These are phyloP conservation scores for Balaeniceps rex DNA, from an alignment of 2,113 vertebrate species.

Conservation along the genomic window DNA sequence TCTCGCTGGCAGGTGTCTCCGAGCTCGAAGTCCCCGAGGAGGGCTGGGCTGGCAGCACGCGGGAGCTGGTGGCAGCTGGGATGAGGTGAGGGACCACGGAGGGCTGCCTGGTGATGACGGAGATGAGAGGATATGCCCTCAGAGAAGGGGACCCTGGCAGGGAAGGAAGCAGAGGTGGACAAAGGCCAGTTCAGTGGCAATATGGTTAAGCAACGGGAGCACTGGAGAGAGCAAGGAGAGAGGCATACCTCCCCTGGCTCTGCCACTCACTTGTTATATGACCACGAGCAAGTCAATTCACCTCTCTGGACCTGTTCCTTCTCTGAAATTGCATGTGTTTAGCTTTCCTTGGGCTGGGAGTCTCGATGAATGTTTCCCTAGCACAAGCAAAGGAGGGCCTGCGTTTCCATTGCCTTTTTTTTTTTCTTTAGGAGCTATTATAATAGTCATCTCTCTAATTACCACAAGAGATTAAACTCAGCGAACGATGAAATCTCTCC, in stretches of 20 bases:
- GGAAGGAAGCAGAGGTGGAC: neutral
- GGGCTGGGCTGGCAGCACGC: conserved; percentile 58
- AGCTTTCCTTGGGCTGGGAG: neutral
- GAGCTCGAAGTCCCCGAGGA: conserved; percentile 42
- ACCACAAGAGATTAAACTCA: neutral
- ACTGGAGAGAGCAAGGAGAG: neutral
- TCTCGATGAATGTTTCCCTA: neutral
- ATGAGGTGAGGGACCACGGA: conserved; percentile 76
- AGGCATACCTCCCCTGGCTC: neutral
- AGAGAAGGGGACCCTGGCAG: conserved; percentile 84
- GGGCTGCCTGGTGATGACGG: conserved; percentile 90
- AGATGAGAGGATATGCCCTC: conserved; percentile 88
- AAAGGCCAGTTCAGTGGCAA: neutral
- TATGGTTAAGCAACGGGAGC: neutral
- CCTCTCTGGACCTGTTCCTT: neutral
- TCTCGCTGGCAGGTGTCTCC: conserved; percentile 73
- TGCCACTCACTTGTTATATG: neutral
- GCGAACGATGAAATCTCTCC: neutral
- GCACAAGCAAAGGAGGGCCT: neutral
- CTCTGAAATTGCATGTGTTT: neutral
- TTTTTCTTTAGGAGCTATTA: neutral
- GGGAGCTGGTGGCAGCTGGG: conserved; percentile 64
- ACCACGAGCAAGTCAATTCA: neutral
- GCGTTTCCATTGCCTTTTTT: neutral
- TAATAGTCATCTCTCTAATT: neutral